Evolutionary conservation across 1,140 invertebrate species (phyloP).

Genomic region (Drosophila pseudoobscura): DNA sequence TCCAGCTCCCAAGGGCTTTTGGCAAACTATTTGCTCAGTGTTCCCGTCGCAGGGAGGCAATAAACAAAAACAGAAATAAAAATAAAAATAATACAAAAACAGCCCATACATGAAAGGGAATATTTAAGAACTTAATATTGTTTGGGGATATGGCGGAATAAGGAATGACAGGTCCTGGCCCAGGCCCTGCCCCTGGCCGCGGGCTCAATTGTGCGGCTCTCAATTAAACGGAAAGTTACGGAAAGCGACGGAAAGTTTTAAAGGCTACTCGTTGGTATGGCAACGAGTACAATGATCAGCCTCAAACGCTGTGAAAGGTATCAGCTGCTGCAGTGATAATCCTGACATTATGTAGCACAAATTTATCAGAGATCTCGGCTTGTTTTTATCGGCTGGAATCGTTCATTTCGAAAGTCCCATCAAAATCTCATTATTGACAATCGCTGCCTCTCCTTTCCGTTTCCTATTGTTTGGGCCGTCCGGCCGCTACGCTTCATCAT

Average conservation of each 20-base stretch:
- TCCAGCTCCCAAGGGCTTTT: constrained; percentile 38
- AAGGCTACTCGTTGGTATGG: not conserved
- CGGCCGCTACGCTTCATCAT: no score
- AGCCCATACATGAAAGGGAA: constrained; percentile 56
- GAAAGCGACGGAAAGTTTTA: not conserved
- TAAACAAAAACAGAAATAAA: constrained; percentile 17
- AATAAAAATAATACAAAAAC: not conserved
- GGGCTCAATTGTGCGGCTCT: constrained; percentile 36
- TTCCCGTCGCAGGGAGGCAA: not conserved
- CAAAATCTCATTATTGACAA: constrained; percentile 67
- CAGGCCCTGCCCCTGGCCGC: not conserved
- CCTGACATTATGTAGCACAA: no score
- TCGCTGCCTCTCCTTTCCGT: constrained; percentile 17
- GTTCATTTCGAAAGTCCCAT: constrained; percentile 34
- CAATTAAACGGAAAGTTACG: constrained; percentile 23
- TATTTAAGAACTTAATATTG: constrained; percentile 71
- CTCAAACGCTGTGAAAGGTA: no score
- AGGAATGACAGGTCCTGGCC: constrained; percentile 18
- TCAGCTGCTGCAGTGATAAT: no score
- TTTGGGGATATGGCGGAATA: constrained; percentile 44
- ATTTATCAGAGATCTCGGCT: not conserved
- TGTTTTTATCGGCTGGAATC: not conserved
- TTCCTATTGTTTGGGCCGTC: no score
- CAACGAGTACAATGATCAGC: no score
- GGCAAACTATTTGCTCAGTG: constrained; percentile 59